These are phyloP conservation scores for Athene cunicularia DNA, from an alignment of 2,113 vertebrate species.

Conservation along the genomic window DNA sequence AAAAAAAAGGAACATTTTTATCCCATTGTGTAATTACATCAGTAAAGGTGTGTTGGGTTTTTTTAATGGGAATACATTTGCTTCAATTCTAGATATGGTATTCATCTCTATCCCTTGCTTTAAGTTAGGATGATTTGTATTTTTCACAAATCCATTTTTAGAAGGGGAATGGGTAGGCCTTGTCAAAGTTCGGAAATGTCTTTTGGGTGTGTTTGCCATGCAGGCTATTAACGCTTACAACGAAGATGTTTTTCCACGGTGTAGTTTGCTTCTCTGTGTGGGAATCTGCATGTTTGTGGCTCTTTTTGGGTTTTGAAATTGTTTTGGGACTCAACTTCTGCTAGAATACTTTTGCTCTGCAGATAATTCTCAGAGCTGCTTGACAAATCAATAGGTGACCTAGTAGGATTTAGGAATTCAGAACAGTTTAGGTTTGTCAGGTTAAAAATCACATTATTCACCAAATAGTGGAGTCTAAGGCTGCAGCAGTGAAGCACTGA, in stretches of 20 bases:
- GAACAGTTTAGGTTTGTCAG: not conserved
- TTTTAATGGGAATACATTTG: not conserved
- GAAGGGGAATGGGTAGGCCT: not conserved
- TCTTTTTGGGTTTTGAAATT: not conserved
- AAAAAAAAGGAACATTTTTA: not conserved
- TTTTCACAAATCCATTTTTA: not conserved
- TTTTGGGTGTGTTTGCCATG: fast-evolving
- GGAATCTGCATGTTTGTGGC: not conserved
- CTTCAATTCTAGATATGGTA: not conserved
- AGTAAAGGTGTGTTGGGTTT: not conserved
- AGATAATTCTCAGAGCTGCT: not conserved
- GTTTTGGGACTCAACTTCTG: not conserved
- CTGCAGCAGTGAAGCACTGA: not conserved
- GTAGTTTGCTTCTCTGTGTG: not conserved
- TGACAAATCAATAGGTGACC: not conserved
- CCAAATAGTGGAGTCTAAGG: not conserved
- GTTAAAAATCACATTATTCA: not conserved
- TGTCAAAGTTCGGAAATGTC: not conserved
- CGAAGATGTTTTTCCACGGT: not conserved
- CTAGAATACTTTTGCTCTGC: not conserved
- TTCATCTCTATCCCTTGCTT: not conserved
- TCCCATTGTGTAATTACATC: not conserved
- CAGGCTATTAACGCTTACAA: not conserved
- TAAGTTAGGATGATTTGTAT: not conserved
- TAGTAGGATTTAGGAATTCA: not conserved